Percentiles rank a stretch among this genome's conserved stretches.
Evolutionary conservation across 92 coral and sea anemone species (phyloP).

Genomic region (Epizoanthus rinbou): DNA sequence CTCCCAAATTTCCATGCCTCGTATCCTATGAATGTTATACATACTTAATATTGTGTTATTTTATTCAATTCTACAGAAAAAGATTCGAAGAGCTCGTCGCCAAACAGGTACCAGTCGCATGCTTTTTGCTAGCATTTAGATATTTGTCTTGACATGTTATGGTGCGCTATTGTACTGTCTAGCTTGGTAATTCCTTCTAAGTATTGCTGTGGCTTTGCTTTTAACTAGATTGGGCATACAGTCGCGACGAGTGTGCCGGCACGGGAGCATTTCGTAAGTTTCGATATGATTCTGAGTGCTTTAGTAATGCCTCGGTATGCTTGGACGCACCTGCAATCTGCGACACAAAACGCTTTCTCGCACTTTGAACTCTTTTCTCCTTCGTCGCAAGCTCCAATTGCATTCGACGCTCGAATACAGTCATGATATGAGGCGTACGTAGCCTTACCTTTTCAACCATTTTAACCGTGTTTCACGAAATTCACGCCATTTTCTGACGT

Average conservation of each 20-base stretch:
- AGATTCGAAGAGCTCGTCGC: conserved; percentile 31
- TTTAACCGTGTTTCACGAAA: no score
- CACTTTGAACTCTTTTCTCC: no score
- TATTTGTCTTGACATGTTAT: not conserved
- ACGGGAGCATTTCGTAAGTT: conserved; percentile 87
- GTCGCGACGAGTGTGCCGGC: conserved; percentile 69
- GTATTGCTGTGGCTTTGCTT: conserved; percentile 17
- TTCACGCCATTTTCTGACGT: no score
- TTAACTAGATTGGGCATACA: conserved; percentile 52
- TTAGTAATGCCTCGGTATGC: not conserved
- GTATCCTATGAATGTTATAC: no score
- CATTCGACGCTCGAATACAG: no score
- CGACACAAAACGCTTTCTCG: no score
- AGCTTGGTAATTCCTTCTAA: not conserved
- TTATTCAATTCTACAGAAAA: conserved; percentile 21
- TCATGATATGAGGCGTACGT: not conserved
- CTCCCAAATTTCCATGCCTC: not conserved
- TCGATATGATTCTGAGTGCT: conserved; percentile 12
- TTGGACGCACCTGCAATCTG: not conserved
- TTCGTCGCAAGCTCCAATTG: no score
- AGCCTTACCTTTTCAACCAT: no score
- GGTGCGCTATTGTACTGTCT: not conserved
- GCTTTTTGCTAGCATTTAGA: not conserved
- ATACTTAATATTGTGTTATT: not conserved
- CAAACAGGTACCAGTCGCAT: conserved; percentile 14